phyloP scores from a whole-genome alignment of 64 coral and sea anemone species.

The Montipora cactus region DNA sequence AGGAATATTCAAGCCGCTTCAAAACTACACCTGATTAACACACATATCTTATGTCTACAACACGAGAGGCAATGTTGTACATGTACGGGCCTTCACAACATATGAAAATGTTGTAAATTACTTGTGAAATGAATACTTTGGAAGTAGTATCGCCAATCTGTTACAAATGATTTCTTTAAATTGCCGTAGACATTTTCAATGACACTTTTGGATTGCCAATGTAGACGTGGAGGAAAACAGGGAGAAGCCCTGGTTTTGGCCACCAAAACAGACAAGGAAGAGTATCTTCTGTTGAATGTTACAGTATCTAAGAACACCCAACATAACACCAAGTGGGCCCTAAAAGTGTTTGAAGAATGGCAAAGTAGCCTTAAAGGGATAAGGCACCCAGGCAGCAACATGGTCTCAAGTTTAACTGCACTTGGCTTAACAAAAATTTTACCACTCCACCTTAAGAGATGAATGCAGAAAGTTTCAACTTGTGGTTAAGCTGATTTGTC shows the following conservation, averaged over 20 bases:
- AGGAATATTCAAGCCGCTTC: too few species aligned
- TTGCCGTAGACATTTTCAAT: background rate
- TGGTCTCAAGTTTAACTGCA: background rate
- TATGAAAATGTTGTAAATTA: background rate
- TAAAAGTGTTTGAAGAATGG: background rate
- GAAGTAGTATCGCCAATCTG: background rate
- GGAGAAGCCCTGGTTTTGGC: background rate
- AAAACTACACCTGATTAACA: too few species aligned
- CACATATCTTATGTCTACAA: background rate
- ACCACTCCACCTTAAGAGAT: background rate
- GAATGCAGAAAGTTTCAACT: background rate
- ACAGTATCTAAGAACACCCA: background rate
- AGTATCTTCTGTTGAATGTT: background rate
- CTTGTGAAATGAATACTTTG: background rate
- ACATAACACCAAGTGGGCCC: background rate
- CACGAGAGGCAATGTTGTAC: background rate
- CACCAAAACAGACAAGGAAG: background rate
- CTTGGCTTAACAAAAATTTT: background rate
- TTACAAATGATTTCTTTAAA: background rate
- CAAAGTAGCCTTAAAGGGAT: too few species aligned
- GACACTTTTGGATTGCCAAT: background rate
- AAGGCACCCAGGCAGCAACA: too few species aligned
- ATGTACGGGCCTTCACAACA: background rate
- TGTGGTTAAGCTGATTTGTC: background rate
- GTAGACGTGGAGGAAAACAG: background rate